Percentiles rank a stretch among this genome's conserved stretches.
Evolutionary conservation across 2,888 invertebrate species (phyloP).

Genomic region (Cerceris rybyensis): DNA sequence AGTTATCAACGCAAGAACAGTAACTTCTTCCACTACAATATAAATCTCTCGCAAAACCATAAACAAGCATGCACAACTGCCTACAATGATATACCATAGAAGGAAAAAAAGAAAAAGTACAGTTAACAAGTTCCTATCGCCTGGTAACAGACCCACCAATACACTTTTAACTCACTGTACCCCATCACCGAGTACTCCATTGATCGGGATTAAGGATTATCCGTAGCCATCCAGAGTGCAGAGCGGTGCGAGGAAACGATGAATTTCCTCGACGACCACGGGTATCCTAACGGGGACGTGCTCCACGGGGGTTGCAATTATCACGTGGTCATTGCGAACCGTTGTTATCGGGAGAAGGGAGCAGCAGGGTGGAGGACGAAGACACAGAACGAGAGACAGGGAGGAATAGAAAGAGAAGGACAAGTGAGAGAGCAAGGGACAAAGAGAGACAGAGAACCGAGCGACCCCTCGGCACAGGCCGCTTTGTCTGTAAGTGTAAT

Average conservation of each 20-base stretch:
- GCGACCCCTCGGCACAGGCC: slow-evolving; percentile 76
- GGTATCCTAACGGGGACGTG: slow-evolving; percentile 72
- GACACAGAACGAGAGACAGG: slow-evolving; percentile 11
- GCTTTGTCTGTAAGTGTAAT: slow-evolving; percentile 82
- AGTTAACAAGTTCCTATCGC: slow-evolving; percentile 53
- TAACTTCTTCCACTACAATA: too few species aligned
- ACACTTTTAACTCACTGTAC: slow-evolving; percentile 56
- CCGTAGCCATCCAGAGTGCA: slow-evolving; percentile 43
- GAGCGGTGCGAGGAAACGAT: slow-evolving; percentile 71
- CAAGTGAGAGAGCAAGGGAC: slow-evolving; percentile 23
- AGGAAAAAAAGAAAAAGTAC: slow-evolving; percentile 2
- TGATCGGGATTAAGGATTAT: slow-evolving; percentile 62
- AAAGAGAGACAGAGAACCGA: slow-evolving; percentile 52
- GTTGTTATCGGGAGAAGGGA: slow-evolving; percentile 76
- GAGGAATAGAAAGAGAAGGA: slow-evolving; percentile 30
- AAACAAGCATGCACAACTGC: neutral
- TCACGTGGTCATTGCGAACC: slow-evolving; percentile 80
- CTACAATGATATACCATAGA: neutral
- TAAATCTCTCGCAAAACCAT: too few species aligned
- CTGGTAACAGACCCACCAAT: slow-evolving; percentile 48
- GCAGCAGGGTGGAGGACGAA: slow-evolving; percentile 16
- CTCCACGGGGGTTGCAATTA: slow-evolving; percentile 77
- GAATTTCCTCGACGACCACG: slow-evolving; percentile 74
- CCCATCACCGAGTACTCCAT: slow-evolving; percentile 56
- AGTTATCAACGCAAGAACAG: too few species aligned